These are phyloP conservation scores for Drusus annulatus DNA, from an alignment of 1,140 invertebrate genomes.

Conservation along the genomic window DNA sequence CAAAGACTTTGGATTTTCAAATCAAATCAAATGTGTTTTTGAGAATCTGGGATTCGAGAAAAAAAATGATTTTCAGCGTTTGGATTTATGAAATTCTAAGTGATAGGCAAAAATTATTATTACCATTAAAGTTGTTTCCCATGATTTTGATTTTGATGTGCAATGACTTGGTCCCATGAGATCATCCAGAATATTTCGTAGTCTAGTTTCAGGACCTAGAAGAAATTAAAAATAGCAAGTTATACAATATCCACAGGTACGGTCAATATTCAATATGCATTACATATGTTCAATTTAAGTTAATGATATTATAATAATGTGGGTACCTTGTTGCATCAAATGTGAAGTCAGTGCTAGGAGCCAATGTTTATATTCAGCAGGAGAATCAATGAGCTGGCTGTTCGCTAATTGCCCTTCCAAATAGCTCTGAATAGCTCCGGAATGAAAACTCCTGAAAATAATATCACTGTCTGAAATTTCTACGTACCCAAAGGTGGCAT, in stretches of 20 bases:
- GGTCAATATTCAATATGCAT: no score
- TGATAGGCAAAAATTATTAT: constrained; percentile 52
- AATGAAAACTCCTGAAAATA: constrained; percentile 61
- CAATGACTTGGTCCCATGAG: constrained; percentile 81
- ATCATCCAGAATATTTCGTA: constrained; percentile 81
- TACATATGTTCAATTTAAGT: no score
- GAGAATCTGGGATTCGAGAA: no score
- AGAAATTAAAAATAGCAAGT: constrained; percentile 12
- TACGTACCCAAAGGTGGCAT: no score
- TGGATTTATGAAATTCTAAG: no score
- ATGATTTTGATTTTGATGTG: constrained; percentile 72
- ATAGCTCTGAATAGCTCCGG: constrained; percentile 77
- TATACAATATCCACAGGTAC: no score
- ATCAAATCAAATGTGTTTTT: no score
- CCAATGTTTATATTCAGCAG: constrained; percentile 86
- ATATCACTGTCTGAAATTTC: background rate
- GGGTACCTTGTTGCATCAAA: constrained; percentile 81
- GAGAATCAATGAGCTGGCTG: constrained; percentile 78
- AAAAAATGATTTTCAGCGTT: no score
- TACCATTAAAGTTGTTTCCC: constrained; percentile 74
- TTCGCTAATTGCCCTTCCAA: constrained; percentile 84
- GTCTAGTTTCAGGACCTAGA: constrained; percentile 76
- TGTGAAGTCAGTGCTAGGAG: constrained; percentile 81
- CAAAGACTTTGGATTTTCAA: no score
- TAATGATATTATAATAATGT: background rate